A percentile compares a stretch with the other conserved stretches of the same genome.
Conservation (phyloP, 1,140 invertebrate genomes). For the Zaprionus ornatus region DNA sequence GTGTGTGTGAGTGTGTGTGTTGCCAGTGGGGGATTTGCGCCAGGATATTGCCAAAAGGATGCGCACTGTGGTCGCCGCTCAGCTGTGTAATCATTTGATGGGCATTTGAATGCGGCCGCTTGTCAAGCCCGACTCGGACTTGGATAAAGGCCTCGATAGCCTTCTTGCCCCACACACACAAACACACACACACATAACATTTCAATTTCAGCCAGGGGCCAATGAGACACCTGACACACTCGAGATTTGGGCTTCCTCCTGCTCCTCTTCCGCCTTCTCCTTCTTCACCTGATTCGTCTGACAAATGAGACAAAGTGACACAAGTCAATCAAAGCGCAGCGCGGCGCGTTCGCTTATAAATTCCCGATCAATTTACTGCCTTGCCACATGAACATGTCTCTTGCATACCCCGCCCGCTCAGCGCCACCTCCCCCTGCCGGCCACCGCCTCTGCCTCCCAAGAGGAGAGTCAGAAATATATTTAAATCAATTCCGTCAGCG, state of each 20-base stretch:
- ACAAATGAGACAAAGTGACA: conserved; percentile 84
- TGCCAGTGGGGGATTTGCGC: conserved; percentile 52
- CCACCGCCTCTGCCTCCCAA: conserved; percentile 52
- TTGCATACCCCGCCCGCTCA: not conserved
- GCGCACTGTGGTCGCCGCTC: conserved; percentile 40
- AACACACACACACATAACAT: conserved; percentile 40
- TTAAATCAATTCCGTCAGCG: conserved; percentile 82
- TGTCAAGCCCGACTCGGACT: conserved; percentile 51
- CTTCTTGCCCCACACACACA: not conserved
- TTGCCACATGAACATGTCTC: conserved; percentile 13
- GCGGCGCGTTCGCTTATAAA: conserved; percentile 62
- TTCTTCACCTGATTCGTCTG: conserved; percentile 57
- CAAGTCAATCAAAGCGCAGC: conserved; percentile 80
- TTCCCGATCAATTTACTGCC: conserved; percentile 71
- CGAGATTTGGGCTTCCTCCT: conserved; percentile 28
- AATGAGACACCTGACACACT: conserved; percentile 79
- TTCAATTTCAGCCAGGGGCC: conserved; percentile 59
- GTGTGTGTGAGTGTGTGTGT: conserved; percentile 26
- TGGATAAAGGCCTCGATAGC: not conserved
- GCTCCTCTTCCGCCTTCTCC: not conserved
- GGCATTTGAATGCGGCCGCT: conserved; percentile 73
- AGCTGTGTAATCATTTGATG: conserved; percentile 73
- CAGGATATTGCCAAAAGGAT: conserved; percentile 79
- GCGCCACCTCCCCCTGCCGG: not conserved
- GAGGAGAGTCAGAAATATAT: conserved; percentile 72